Base-by-base conservation (phyloP, 2,888 invertebrate species). In the Hypselothyrea guttata region DNA sequence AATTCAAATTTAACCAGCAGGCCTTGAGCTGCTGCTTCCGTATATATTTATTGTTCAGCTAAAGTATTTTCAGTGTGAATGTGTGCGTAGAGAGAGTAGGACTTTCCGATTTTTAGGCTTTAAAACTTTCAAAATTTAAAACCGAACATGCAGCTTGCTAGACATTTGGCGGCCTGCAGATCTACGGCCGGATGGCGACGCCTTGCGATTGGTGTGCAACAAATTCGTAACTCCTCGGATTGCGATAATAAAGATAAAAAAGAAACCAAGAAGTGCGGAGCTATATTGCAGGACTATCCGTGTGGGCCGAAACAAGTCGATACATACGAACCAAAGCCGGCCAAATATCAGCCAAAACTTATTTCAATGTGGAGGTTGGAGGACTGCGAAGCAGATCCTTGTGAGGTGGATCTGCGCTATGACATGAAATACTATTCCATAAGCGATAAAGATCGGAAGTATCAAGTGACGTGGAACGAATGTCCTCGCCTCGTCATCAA, bases 401-500 rank as follows among this genome's bases (percentile, higher is more conserved):
- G 67, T 34, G 55, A 64, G 4, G 3, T 77, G n/a, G 33, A 49
- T 30, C 57, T 74, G 0, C 61, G 68, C 1, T 82, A 76, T 38
- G 86, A 86, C 37, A 55, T 59, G 11, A 47, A 83, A 1, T 77
- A 84, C 35, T 84, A 82, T 15, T 8, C 45, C 1, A 59, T 70
- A 12, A 59, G 71, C 0, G 75, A 86, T 11, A 34, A 9, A 0
- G 73, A 70, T 1, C 64, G 83, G 1, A 48, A 63, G 4, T 82
- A 79, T 44, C 85, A 84, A 41, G 70, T 77, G 5, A 86, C 86
- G 3, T 86, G 86, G 86, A 61, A 71, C 2, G 71, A 75, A 30
- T 86, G 79, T 16, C 79, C 85, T 0, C 33, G 63, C 0, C 34
- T 73, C 1, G 8, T 64, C 2, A 58, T 68, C n/a, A 64, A 70